These are phyloP conservation scores for Blomia tropicalis DNA, from an alignment of 2,888 invertebrate genomes.

Conservation along the genomic window DNA sequence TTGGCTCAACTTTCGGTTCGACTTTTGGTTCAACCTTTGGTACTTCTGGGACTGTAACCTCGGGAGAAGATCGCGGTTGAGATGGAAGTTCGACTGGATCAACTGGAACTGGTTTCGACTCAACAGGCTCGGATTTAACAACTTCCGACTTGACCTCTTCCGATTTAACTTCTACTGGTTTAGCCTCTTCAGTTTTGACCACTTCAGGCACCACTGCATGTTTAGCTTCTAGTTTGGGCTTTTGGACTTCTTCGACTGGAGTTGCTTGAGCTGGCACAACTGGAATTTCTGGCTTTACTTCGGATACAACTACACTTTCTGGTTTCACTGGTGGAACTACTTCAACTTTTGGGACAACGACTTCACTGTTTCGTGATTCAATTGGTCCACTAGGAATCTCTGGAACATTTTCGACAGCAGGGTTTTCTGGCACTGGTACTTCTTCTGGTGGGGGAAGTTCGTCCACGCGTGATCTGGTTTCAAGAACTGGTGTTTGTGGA, in stretches of 20 bases:
- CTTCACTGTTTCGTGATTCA: not conserved
- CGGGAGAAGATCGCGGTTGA: no score
- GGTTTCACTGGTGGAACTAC: not conserved
- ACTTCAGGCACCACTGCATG: not conserved
- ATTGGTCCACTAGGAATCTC: not conserved
- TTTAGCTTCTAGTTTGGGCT: not conserved
- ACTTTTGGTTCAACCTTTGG: not conserved
- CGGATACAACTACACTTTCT: not conserved
- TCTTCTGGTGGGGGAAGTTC: no score
- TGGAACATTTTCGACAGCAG: not conserved
- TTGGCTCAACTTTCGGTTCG: not conserved
- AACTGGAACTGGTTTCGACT: not conserved
- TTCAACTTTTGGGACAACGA: not conserved
- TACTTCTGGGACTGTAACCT: not conserved
- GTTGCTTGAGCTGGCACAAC: not conserved
- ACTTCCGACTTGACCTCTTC: not conserved
- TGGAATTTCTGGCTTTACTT: not conserved
- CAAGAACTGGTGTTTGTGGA: not conserved
- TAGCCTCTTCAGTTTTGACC: not conserved
- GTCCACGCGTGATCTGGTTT: no score
- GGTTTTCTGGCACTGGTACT: not conserved
- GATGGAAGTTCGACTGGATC: no score
- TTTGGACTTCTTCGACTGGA: not conserved
- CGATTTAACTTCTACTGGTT: not conserved
- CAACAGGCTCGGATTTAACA: not conserved